Conservation (phyloP, 2,797 vertebrate species). For the Sebastes paucispinis region DNA sequence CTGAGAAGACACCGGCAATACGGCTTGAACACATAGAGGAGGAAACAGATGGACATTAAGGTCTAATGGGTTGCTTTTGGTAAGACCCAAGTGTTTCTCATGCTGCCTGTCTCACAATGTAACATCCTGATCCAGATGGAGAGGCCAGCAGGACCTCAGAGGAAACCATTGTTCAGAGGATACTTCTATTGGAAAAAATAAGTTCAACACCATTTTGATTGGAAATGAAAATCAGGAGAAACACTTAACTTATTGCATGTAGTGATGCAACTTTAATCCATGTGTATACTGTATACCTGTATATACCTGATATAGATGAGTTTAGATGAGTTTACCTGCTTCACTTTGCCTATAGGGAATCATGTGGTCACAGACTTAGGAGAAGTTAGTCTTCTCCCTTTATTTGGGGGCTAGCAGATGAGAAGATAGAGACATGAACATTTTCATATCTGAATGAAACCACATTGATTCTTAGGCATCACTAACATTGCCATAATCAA, state of each 20-base stretch:
- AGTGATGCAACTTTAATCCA: not conserved
- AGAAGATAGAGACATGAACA: not conserved
- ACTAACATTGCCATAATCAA: not conserved
- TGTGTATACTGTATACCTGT: not conserved
- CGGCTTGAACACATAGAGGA: constrained; percentile 9
- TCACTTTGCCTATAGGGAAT: not conserved
- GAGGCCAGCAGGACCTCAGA: not conserved
- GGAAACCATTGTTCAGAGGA: not conserved
- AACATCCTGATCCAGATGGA: constrained; percentile 12
- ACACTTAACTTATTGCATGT: not conserved
- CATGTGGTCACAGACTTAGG: not conserved
- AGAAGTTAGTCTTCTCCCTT: not conserved
- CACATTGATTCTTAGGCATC: not conserved
- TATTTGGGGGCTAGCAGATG: not conserved
- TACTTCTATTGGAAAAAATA: not conserved
- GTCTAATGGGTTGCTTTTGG: constrained; percentile 33
- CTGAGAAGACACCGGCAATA: constrained; percentile 23
- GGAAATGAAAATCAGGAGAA: not conserved
- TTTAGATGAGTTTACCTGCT: not conserved
- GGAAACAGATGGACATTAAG: constrained; percentile 56
- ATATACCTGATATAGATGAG: not conserved
- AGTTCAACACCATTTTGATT: not conserved
- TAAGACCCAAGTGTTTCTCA: constrained; percentile 19
- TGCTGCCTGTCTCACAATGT: constrained; percentile 1
- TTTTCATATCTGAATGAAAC: not conserved